Evolutionary conservation across 2,113 vertebrate genomes (phyloP).

Genomic region (Grammomys surdaster): DNA sequence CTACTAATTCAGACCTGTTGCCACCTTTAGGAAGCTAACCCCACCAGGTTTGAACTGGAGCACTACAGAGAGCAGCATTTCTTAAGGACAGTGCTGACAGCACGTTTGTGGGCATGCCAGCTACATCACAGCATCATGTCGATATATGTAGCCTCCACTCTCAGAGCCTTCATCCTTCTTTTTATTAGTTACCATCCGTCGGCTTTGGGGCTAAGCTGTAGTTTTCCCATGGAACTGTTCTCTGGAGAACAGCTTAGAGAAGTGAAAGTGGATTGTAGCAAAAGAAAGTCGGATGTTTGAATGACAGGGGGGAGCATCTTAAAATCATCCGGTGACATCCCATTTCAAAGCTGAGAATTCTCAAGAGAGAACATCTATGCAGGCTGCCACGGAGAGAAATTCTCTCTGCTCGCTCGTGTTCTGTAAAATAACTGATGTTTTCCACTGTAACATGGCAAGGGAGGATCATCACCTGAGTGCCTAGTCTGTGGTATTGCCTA

Average conservation of each 20-base stretch:
- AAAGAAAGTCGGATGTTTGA: constrained; percentile 11
- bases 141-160: background rate
- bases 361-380: background rate
- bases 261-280: background rate
- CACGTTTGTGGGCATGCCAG: background rate
- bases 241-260: background rate
- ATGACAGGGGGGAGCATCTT: background rate
- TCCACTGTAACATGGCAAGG: background rate
- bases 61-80: background rate
- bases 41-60: background rate
- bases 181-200: background rate
- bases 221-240: constrained; percentile 1
- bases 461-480: background rate
- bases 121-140: background rate
- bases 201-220: background rate
- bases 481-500: background rate
- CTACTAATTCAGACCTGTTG: background rate
- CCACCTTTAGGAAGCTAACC: background rate
- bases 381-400: background rate
- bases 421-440: background rate
- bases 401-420: background rate
- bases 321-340: constrained; percentile 26
- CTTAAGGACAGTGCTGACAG: background rate
- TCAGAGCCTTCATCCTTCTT: background rate
- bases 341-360: background rate